A percentile compares a stretch with the other conserved stretches of the same genome.
Conservation (phyloP, 2,113 vertebrate genomes). For the Holacanthus passer region DNA sequence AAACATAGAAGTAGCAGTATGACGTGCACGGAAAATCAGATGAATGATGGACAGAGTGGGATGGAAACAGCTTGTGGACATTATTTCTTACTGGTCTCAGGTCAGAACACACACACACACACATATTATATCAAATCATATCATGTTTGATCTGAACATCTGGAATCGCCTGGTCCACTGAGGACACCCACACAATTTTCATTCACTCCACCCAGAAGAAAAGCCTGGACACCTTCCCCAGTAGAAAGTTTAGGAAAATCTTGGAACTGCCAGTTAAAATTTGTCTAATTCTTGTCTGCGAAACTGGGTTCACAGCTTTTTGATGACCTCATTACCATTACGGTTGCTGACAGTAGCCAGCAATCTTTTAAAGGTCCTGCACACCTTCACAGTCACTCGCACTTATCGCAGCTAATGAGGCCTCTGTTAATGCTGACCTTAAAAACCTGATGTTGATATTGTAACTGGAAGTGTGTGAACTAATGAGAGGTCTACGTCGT, state of each 20-base stretch:
- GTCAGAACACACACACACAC: neutral
- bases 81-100: neutral
- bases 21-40: neutral
- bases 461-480: neutral
- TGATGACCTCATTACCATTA: neutral
- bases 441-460: neutral
- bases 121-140: too few species aligned
- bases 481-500: neutral
- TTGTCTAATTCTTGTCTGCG: too few species aligned
- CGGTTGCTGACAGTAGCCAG: neutral
- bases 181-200: neutral
- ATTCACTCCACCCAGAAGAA: neutral
- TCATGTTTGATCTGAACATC: neutral
- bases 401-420: neutral
- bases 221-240: too few species aligned
- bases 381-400: neutral
- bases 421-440: too few species aligned
- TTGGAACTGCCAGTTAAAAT: too few species aligned
- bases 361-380: neutral
- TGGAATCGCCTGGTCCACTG: too few species aligned
- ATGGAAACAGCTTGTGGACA: conserved; percentile 17
- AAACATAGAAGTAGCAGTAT: neutral
- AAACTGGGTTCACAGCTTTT: neutral
- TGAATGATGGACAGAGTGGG: neutral
- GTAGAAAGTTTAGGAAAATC: too few species aligned